phyloP scores from a whole-genome alignment of 2,113 vertebrate genomes.

The Tragelaphus buxtoni region DNA sequence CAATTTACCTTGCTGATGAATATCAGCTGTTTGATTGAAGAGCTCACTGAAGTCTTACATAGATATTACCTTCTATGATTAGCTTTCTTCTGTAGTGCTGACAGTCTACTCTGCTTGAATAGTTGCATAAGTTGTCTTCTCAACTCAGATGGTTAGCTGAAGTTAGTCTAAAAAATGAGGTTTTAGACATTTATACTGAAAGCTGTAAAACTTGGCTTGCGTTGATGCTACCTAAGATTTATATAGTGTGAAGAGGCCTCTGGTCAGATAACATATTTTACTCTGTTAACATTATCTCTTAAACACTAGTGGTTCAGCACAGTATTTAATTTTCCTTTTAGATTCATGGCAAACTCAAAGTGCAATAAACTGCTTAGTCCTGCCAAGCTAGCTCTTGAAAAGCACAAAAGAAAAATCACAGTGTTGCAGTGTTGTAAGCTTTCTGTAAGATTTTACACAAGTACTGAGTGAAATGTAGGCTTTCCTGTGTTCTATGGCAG shows the following conservation, averaged over 20 bases:
- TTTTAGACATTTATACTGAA: not conserved
- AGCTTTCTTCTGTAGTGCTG: not conserved
- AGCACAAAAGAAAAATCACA: not conserved
- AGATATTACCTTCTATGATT: not conserved
- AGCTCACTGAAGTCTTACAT: not conserved
- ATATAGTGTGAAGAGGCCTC: not conserved
- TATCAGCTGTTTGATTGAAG: not conserved
- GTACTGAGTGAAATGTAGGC: not conserved
- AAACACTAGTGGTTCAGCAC: not conserved
- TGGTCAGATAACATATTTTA: not conserved
- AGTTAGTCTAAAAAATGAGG: not conserved
- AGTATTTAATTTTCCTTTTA: not conserved
- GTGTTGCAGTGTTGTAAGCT: not conserved
- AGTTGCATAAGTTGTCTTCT: not conserved
- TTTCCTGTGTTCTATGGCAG: not conserved
- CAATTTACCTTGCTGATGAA: not conserved
- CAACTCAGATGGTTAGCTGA: not conserved
- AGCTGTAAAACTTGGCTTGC: not conserved
- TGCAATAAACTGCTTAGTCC: not conserved
- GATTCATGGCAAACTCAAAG: not conserved
- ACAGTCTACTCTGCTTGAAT: not conserved
- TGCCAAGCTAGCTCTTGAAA: not conserved
- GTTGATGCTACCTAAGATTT: not conserved
- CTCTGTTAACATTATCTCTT: not conserved
- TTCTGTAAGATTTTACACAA: not conserved